These are phyloP conservation scores for Anticlea derivata DNA, from an alignment of 2,888 invertebrate genomes.

Conservation along the genomic window DNA sequence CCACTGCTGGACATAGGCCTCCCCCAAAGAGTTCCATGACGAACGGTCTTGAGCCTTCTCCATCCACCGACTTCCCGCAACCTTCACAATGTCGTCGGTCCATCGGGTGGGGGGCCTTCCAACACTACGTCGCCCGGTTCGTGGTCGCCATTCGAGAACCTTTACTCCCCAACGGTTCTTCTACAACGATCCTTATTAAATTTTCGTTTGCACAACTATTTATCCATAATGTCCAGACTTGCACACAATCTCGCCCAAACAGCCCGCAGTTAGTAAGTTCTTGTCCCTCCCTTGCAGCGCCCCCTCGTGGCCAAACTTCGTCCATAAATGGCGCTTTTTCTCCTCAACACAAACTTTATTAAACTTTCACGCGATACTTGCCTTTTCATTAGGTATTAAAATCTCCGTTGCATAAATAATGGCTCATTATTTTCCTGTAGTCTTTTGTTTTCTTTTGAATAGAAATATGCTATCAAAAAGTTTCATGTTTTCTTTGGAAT, in stretches of 20 bases:
- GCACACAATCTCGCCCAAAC: constrained; percentile 21
- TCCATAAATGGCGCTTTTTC: constrained; percentile 49
- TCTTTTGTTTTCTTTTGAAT: constrained; percentile 35
- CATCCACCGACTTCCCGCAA: no score
- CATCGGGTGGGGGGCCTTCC: no score
- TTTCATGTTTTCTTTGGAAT: constrained; percentile 16
- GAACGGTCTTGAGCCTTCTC: no score
- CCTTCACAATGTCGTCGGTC: no score
- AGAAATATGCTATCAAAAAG: constrained; percentile 26
- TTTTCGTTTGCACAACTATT: background rate
- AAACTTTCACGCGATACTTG: constrained; percentile 44
- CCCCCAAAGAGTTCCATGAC: no score
- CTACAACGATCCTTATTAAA: no score
- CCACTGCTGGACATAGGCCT: no score
- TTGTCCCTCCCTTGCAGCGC: constrained; percentile 25
- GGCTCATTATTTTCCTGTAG: constrained; percentile 38
- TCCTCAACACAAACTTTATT: constrained; percentile 44
- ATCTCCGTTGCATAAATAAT: constrained; percentile 47
- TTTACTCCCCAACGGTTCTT: no score
- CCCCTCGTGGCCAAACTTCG: constrained; percentile 45
- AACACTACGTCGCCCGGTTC: no score
- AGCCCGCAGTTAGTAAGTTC: constrained; percentile 10
- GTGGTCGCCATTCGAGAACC: no score
- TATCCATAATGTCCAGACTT: background rate
- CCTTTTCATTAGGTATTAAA: constrained; percentile 49